A percentile compares a stretch with the other conserved stretches of the same genome.
Conservation (phyloP, 35 echinoderm and acorn worm species). For the Stichopus chloronotus region DNA sequence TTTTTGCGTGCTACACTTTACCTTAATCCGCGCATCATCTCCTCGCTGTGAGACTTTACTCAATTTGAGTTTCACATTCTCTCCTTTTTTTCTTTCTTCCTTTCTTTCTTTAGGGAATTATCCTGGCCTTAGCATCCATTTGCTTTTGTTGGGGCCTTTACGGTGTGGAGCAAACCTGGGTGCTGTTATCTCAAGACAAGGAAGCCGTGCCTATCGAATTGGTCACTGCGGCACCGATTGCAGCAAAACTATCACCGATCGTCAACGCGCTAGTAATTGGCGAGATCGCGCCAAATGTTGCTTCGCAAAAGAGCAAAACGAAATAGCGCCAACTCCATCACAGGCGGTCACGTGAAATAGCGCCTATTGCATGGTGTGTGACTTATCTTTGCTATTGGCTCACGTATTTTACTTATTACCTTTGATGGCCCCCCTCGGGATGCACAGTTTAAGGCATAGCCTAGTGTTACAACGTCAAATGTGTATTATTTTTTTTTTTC, state of each 20-base stretch:
- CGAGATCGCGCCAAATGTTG: background rate
- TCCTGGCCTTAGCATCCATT: conserved; percentile 45
- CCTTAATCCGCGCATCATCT: too few species aligned
- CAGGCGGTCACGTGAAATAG: too few species aligned
- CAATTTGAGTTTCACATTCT: background rate
- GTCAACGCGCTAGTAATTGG: conserved; percentile 47
- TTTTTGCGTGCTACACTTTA: too few species aligned
- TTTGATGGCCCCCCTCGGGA: too few species aligned
- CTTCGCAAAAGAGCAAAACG: background rate
- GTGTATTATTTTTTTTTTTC: too few species aligned
- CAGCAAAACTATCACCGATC: conserved; percentile 73
- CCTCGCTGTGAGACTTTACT: too few species aligned
- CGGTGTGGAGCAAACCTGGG: conserved; percentile 52
- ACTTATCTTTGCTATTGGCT: too few species aligned
- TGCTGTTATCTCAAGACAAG: background rate
- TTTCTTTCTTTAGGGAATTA: conserved; percentile 37
- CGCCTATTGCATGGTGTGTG: too few species aligned
- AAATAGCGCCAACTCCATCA: background rate
- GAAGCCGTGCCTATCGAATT: conserved; percentile 56
- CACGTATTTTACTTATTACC: too few species aligned
- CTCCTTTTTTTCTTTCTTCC: background rate
- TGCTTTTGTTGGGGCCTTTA: conserved; percentile 75
- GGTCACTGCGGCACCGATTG: conserved; percentile 60
- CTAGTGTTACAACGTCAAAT: too few species aligned
- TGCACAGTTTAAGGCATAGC: too few species aligned